Evolutionary conservation across 2,888 invertebrate genomes (phyloP).

Genomic region (Lagria hirta): DNA sequence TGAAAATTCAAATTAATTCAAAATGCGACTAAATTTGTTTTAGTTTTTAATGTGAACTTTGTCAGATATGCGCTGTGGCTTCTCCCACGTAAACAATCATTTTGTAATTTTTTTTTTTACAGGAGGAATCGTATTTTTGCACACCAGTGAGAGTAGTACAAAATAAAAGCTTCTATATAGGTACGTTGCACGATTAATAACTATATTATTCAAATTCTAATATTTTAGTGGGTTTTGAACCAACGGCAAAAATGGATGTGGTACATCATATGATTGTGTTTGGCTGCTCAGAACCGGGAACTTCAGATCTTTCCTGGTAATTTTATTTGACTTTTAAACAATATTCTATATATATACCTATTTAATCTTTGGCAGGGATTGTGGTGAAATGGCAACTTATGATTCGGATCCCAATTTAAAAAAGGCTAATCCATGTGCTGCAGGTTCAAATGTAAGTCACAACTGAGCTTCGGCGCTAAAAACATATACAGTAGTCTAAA

Average conservation of each 20-base stretch:
- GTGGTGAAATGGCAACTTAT: constrained; percentile 83
- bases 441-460: constrained; percentile 69
- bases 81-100: too few relatives aligned
- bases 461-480: too few relatives aligned
- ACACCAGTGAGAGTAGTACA: constrained; percentile 84
- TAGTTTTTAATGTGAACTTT: too few relatives aligned
- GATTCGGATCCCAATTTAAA: constrained; percentile 49
- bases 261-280: constrained; percentile 94
- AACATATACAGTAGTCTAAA: too few relatives aligned
- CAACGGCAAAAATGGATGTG: constrained; percentile 86
- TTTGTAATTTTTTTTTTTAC: constrained; percentile 50
- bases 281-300: constrained; percentile 82
- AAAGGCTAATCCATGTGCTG: constrained; percentile 73
- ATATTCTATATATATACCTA: constrained; percentile 1
- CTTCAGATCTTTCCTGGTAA: constrained; percentile 72
- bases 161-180: constrained; percentile 76
- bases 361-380: constrained; percentile 66
- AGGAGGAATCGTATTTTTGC: constrained; percentile 91
- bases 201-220: constrained; percentile 1
- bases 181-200: constrained; percentile 55
- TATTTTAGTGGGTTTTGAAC: constrained; percentile 82
- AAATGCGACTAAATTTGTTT: too few relatives aligned
- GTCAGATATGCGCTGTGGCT: too few relatives aligned
- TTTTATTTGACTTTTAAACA: constrained; percentile 32
- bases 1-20: too few relatives aligned